Evolutionary conservation across 2,888 invertebrate species (phyloP).

Genomic region (Eristalinus sepulchralis): DNA sequence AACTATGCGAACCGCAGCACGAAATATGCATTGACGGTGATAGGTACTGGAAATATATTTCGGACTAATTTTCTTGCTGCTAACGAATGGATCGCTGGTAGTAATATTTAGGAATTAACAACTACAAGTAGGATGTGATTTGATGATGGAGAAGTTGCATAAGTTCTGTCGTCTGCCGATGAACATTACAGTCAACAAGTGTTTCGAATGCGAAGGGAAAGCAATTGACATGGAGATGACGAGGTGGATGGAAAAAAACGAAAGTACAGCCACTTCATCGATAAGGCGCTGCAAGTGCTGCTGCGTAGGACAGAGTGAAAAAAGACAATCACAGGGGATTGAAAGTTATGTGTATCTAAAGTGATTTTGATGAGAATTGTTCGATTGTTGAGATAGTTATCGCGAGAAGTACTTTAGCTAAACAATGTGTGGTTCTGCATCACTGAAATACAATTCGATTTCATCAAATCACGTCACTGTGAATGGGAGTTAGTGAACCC

Average conservation of each 20-base stretch:
- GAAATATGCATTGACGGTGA: not conserved
- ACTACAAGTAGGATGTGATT: constrained; percentile 23
- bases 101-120: constrained; percentile 36
- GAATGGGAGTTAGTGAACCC: constrained; percentile 20
- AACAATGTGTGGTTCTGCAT: constrained; percentile 32
- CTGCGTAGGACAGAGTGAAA: constrained; percentile 34
- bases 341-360: constrained; percentile 36
- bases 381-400: constrained; percentile 30
- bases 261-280: constrained; percentile 20
- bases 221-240: constrained; percentile 50
- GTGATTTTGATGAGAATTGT: constrained; percentile 45
- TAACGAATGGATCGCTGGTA: constrained; percentile 31
- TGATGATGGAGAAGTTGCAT: constrained; percentile 40
- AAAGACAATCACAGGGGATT: constrained; percentile 22
- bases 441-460: constrained; percentile 4
- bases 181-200: constrained; percentile 13
- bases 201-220: constrained; percentile 43
- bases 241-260: constrained; percentile 27
- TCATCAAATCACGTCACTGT: constrained; percentile 30
- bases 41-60: not conserved
- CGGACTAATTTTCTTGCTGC: constrained; percentile 34
- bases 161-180: constrained; percentile 32
- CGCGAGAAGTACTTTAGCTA: constrained; percentile 1
- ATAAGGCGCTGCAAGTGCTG: constrained; percentile 25
- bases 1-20: constrained; percentile 32